Evolutionary conservation across 2,797 vertebrate genomes (phyloP), one percentile per base, ranked within the genome.

Genomic region (Notamacropus eugenii): DNA sequence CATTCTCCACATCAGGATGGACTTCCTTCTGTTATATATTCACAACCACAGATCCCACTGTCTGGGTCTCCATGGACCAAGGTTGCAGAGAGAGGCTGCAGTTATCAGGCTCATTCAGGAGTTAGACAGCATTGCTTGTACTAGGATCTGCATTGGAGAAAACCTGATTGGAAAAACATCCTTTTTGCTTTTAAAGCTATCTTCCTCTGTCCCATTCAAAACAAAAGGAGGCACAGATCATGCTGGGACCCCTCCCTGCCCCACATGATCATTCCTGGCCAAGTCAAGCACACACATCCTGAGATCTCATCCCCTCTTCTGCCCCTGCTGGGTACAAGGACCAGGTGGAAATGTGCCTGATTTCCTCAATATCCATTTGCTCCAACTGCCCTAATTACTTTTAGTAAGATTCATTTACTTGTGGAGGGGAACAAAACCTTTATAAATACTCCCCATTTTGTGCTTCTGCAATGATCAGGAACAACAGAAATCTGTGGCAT

Each of bases 381-480:
- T 98, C 55, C 59, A 96, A 95, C 0, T 87, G 90, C 14, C 6
- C 87, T 62, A 91, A 92, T 40, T 58, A n/a, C 3, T 62, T 93
- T 96, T 92, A 96, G 58, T 16, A 94, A 97, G 96, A 90, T 55
- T 96, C 52, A 96, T 96, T 98, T 97, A 96, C 93, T 95, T 93
- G 94, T 96, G 95, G 67, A 92, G 97, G 97, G 97, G 98, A 98
- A 97, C 96, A 96, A 46, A 97, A 93, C 96, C 95, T 97, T 96
- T 93, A 97, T 98, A 97, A 98, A 93, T 31, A 96, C 50, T 91
- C 82, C 92, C 57, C 57, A 98, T 92, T 74, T 97, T 98, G 96
- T 97, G 97, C 98, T 97, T 97, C 97, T 97, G 92, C 93, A 98
- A 97, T 94, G 97, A 96, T 95, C 91, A 97, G 95, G 67, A 59